Base-by-base conservation (phyloP, 2,113 vertebrate species). In the Bothrops jararaca region DNA sequence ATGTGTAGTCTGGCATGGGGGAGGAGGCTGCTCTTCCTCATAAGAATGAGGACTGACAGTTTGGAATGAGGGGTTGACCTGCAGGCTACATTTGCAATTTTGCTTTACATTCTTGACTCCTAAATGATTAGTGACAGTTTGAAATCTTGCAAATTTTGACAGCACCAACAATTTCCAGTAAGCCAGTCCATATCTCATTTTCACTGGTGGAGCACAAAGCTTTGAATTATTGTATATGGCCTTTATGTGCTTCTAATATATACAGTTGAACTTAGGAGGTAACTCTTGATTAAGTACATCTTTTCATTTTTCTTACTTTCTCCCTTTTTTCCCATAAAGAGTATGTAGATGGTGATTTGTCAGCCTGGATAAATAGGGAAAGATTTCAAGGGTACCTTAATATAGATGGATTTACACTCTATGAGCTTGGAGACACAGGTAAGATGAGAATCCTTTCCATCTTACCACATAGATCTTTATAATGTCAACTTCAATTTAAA, bases 401-500 rank as follows among this genome's bases (percentile, higher is more conserved):
- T 10, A 97, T 99, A 87, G 99, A 99, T 90, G 99, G 99, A 54
- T 99, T 99, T 94, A 99, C 98, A 0, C 95, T 99, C 0, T 99
- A 99, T 94, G 99, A 99, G 95, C 98, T 99, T 22, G 98, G 99
- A 96, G 99, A 99, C 93, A 99, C 99, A 95, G 99, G 99, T 99
- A 95, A 96, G 88, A 42, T 60, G 56, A 1, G 91, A 90, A 0
- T 34, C 50, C 13, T 22, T 74, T 88, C 50, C 92, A 13, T 6
- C 50, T 20, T 91, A n/a, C 18, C 13, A 50, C 39, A 52, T 58
- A 22, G 39, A 89, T 57, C 3, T 89, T 89, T 57, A 57, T 57
- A 26, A 88, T 54, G 1, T 9, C 24, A 52, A 29, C 24, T 48
- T 86, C 90, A 89, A 26, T 4, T 11, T 85, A 50, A 50, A 56